Evolutionary conservation across 2,888 invertebrate genomes (phyloP).

Genomic region (Hemicrepidius hirtus): DNA sequence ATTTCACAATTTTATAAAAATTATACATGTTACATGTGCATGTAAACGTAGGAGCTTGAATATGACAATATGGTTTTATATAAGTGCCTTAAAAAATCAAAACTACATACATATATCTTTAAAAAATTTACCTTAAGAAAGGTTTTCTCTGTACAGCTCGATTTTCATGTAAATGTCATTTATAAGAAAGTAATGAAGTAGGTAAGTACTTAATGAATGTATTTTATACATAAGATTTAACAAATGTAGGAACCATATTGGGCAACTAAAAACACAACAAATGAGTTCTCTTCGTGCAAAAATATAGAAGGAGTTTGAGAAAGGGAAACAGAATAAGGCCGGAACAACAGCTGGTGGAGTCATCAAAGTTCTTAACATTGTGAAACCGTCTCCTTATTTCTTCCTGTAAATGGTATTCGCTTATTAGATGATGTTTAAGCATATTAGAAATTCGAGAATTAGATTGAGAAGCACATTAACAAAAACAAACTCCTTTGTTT

Average conservation of each 20-base stretch:
- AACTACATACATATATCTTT: too few species aligned
- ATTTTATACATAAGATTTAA: slow-evolving; percentile 9
- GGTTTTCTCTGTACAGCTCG: too few species aligned
- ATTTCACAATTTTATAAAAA: too few species aligned
- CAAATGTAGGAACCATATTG: neutral
- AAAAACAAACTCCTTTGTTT: neutral
- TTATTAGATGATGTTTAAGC: slow-evolving; percentile 41
- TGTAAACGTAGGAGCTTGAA: too few species aligned
- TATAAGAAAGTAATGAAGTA: too few species aligned
- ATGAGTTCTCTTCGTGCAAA: slow-evolving; percentile 14
- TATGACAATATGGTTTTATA: too few species aligned
- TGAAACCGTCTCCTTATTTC: slow-evolving; percentile 35
- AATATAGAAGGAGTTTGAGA: neutral
- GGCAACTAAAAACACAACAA: neutral
- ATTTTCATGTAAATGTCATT: too few species aligned
- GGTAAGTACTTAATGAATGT: slow-evolving; percentile 3
- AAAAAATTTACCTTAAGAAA: too few species aligned
- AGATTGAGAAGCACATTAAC: slow-evolving; percentile 19
- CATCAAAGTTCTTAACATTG: slow-evolving; percentile 41
- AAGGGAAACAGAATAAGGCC: slow-evolving; percentile 16
- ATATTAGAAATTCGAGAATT: slow-evolving; percentile 21
- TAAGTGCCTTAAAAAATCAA: too few species aligned
- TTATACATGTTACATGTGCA: too few species aligned
- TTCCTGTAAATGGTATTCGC: slow-evolving; percentile 45
- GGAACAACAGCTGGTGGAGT: slow-evolving; percentile 32